Evolutionary conservation across 2,113 vertebrate species (phyloP), one percentile per base, ranked within the genome.

Genomic region (Trochalopteron elliotii): DNA sequence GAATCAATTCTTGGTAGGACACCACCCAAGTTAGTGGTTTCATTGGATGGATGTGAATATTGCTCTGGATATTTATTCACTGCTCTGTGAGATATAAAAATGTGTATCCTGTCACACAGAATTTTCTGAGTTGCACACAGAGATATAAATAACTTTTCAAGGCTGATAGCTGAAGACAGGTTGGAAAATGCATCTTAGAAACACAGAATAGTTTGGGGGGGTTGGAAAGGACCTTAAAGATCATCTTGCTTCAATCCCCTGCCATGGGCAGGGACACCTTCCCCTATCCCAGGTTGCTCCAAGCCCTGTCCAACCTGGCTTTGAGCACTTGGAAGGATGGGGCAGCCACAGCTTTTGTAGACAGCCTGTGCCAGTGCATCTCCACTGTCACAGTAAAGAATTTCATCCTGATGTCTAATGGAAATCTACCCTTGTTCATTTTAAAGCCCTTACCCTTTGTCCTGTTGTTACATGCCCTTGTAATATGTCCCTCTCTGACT

Each of bases 71-170:
- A 30, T 85, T 83, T 55, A 59, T 31, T 76, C n/a, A 12, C 28
- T 59, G 49, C 57, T 90, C 7, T 61, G 42, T 30, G 31, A 60
- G 79, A 80, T 47, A 65, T 2, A 19, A 69, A 28, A 56, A 49
- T 7, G 23, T 65, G 39, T 44, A 3, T 57, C 12, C 52, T 80
- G 30, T 61, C 82, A 52, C 45, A 77, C 9, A 52, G 47, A 30
- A 52, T 81, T 92, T 86, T 93, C 53, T 81, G 64, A 83, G 71
- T 40, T 85, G 56, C 40, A 30, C 33, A 17, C 20, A 80, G 57
- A 84, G 70, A 25, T 90, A 69, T 23, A 72, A 91, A 83, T 96
- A 95, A 69, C 70, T 75, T 94, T 30, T 69, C 50, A 74, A 77
- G 45, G 44, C 79, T 89, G 21, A 83, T 86, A 59, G 56, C 52